Base-by-base conservation (phyloP, 2,797 vertebrate genomes). In the Eidolon dupreanum region DNA sequence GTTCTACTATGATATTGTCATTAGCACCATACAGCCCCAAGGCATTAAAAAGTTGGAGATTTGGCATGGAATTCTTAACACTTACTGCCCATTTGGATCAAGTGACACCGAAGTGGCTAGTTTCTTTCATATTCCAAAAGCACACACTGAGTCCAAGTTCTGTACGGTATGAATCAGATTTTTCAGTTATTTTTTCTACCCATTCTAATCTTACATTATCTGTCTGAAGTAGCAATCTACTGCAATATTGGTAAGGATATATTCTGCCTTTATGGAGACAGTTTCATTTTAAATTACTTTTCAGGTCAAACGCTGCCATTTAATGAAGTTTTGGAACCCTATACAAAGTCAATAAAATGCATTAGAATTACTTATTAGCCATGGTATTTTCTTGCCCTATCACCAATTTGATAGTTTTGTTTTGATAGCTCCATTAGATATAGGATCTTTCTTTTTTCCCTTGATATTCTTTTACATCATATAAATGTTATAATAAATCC, bases 221-320 rank as follows among this genome's bases (percentile, higher is more conserved):
- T 75, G 55, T 36, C 88, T 71, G 55, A 95, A 70, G 79, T 59
- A 95, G 75, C 33, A 92, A 94, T 92, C 90, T 55, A 66, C 24
- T 55, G 31, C 78, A 78, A 3, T 36, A n/a, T 51, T 36, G 46
- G 83, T 81, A 77, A 94, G 79, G 51, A 96, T 93, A 88, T 57
- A 94, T 59, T 94, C 65, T 63, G 46, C n/a, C 86, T 96, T 93
- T 93, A 93, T 63, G 79, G 96, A 96, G 86, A 97, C 92, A 95
- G 82, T 97, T 98, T 95, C 79, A 94, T 96, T 96, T 93, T 94
- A 95, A 95, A 97, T 97, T 97, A 92, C 83, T 95, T 97, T 91
- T 97, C 78, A 88, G 86, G 93, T 91, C 96, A 95, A 86, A 95
- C 1, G 5, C 57, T 96, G 38, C 46, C 95, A 68, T 85, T 89